These are phyloP conservation scores for Toxotes lorentzi DNA, from an alignment of 2,797 vertebrate genomes.

Conservation along the genomic window DNA sequence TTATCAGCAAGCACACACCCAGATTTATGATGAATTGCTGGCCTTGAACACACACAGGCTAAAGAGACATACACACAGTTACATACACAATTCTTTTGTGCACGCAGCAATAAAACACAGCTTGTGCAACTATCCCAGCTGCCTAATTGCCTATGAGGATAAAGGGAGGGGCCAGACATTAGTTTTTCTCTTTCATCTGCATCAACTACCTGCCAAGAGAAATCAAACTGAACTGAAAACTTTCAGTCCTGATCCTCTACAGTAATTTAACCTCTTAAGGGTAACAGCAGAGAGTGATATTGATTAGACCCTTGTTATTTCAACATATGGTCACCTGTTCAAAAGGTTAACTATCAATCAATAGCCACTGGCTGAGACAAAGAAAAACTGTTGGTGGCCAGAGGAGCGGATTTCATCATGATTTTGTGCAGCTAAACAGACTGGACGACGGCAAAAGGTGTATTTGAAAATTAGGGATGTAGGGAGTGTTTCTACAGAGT, in stretches of 20 bases:
- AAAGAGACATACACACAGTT: constrained; percentile 1
- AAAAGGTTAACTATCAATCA: neutral
- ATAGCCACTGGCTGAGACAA: neutral
- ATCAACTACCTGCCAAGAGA: constrained; percentile 9
- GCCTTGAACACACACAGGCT: constrained; percentile 33
- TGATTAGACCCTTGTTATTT: constrained; percentile 9
- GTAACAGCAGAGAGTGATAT: neutral
- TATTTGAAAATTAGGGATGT: constrained; percentile 22
- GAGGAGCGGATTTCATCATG: constrained; percentile 4
- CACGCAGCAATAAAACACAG: constrained; percentile 24
- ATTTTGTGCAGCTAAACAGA: neutral
- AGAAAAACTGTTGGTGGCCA: neutral
- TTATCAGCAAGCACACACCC: constrained; percentile 54
- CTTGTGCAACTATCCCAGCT: constrained; percentile 43
- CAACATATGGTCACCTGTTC: neutral
- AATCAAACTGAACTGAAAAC: neutral
- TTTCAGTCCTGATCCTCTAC: neutral
- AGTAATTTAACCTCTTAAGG: neutral
- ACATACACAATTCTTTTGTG: constrained; percentile 29
- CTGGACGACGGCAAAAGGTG: neutral
- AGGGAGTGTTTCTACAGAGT: constrained; percentile 51
- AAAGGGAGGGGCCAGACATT: constrained; percentile 35
- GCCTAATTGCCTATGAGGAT: constrained; percentile 21
- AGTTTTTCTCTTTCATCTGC: constrained; percentile 21
- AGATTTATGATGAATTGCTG: constrained; percentile 14